phyloP scores from a whole-genome alignment of 2,113 vertebrate genomes.

The Scolopax mira region DNA sequence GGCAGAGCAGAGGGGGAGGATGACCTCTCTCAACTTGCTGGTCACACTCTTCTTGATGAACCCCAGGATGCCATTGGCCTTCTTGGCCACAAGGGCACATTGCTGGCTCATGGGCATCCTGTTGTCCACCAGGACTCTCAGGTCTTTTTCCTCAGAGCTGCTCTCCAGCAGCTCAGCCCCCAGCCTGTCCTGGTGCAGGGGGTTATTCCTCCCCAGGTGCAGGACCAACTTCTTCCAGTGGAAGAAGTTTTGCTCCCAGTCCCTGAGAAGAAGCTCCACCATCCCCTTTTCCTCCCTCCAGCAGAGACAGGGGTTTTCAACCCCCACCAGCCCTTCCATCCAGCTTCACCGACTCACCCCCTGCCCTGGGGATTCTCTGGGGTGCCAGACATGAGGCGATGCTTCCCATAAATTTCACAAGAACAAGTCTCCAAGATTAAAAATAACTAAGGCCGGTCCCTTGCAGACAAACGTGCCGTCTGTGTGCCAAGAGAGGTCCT shows the following conservation, averaged over 20 bases:
- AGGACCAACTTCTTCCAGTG: background rate
- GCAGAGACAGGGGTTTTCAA: background rate
- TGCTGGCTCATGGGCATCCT: too few relatives aligned
- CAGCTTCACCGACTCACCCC: background rate
- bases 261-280: background rate
- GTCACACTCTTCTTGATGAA: too few relatives aligned
- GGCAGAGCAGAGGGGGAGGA: too few relatives aligned
- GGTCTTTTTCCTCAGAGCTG: too few relatives aligned
- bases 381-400: background rate
- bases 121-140: too few relatives aligned
- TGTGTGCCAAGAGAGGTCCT: slow-evolving; percentile 28
- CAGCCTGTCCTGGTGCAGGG: too few relatives aligned
- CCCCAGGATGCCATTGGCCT: too few relatives aligned
- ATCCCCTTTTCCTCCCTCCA: background rate
- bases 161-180: too few relatives aligned
- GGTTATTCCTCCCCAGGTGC: too few relatives aligned
- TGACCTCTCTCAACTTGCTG: too few relatives aligned
- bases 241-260: background rate
- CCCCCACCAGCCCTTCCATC: background rate
- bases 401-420: slow-evolving; percentile 45
- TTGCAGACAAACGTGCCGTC: slow-evolving; percentile 45
- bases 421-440: slow-evolving; percentile 31
- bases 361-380: background rate
- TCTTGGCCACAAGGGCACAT: too few relatives aligned
- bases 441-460: slow-evolving; percentile 54